phyloP scores from a whole-genome alignment of 2,888 invertebrate species.

The Agrotis puta region DNA sequence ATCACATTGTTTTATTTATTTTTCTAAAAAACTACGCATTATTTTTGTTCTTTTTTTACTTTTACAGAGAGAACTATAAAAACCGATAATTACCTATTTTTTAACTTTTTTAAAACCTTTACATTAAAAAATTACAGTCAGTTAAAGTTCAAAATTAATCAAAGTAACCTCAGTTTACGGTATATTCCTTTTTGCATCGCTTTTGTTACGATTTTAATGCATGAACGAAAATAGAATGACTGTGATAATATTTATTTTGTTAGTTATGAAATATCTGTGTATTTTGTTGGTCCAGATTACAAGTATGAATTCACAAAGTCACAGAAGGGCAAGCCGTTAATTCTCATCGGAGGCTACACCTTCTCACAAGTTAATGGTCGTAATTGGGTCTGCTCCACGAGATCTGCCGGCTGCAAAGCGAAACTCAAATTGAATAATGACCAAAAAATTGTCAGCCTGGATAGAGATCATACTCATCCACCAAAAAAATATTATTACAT shows the following conservation, averaged over 20 bases:
- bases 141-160: too few relatives aligned
- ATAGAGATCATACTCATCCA: slow-evolving; percentile 50
- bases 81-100: too few relatives aligned
- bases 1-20: too few relatives aligned
- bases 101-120: too few relatives aligned
- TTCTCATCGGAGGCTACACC: slow-evolving; percentile 71
- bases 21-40: too few relatives aligned
- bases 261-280: not conserved
- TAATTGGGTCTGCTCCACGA: slow-evolving; percentile 63
- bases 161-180: too few relatives aligned
- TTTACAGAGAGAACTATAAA: too few relatives aligned
- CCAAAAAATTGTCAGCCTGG: slow-evolving; percentile 14
- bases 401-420: slow-evolving; percentile 46
- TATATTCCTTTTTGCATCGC: too few relatives aligned
- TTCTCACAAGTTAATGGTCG: slow-evolving; percentile 47
- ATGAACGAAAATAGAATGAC: not conserved
- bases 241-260: too few relatives aligned
- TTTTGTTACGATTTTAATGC: not conserved
- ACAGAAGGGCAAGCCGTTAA: slow-evolving; percentile 51
- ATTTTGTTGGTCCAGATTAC: slow-evolving; percentile 21
- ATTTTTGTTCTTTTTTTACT: too few relatives aligned
- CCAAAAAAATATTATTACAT: not conserved
- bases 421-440: slow-evolving; percentile 29
- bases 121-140: too few relatives aligned
- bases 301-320: slow-evolving; percentile 48